Base-by-base conservation (phyloP, 1,140 invertebrate species). In the Chironomus striatipennis region DNA sequence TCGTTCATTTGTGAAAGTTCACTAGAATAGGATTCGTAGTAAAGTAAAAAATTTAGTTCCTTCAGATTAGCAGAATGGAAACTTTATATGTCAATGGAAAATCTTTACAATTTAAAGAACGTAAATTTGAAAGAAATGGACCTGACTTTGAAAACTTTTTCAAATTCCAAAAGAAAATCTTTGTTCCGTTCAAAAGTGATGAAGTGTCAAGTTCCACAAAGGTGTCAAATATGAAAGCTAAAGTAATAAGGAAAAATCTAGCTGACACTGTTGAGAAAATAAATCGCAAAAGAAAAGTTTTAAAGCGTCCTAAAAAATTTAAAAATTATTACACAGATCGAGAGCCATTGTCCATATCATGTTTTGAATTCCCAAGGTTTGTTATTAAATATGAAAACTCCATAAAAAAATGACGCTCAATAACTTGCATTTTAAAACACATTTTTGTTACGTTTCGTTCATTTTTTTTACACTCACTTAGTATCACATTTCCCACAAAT, bases 241-340 rank as follows among this genome's bases (percentile, higher is more conserved):
- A 10, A 8, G 0, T 20, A 1, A 70, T 18, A 5, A 70, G 18
- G 10, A 4, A 10, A 7, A 70, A 70, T 9, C 20, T 15, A 18
- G 5, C 65, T 21, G 20, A 70, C 7, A 17, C 9, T 6, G 18
- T 70, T 70, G 65, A 70, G 9, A 6, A 70, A 1, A 8, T n/a
- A 15, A 57, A 17, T 8, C 65, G 18, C 1, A 70, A 20, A 70
- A 15, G 65, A 70, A 70, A 17, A 70, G 18, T 70, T 70, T 21
- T 70, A 1, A 70, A 70, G 7, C 65, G 65, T 21, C 65, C 65
- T 7, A 70, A 70, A 12, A 10, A 6, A 70, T 70, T 70, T 70
- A 70, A 70, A 70, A 70, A 70, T 70, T 70, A 70, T 70, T 70
- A 18, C 18, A 70, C 17, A 3, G 20, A 70, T 20, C 65, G 65